Base-by-base conservation (phyloP, 2,797 vertebrate genomes). In the Rhabdomys pumilio region DNA sequence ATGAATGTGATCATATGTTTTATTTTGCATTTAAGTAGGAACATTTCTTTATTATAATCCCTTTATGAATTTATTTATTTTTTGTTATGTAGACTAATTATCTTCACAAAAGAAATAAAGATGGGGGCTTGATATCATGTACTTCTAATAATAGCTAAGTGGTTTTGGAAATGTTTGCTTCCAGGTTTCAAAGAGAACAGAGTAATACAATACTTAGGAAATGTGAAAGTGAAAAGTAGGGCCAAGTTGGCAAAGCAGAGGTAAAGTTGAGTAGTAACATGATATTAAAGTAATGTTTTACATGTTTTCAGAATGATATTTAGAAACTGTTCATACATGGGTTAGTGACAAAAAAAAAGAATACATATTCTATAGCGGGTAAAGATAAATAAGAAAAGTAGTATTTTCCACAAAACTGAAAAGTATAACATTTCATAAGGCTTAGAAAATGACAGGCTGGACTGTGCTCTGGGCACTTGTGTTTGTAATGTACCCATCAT, bases 1-100 rank as follows among this genome's bases (percentile, higher is more conserved):
- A n/a, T 41, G 63, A 94, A 93, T 76, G 57, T 69, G 76, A 89
- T 96, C 76, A 26, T 12, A 73, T 3, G 26, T 19, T 73, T 73
- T 73, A 73, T 73, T 97, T 96, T 95, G 13, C 73, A 88, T 88
- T 91, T 86, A 95, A 91, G 73, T 47, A 89, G 47, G 6, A 20
- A 34, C 24, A 65, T 89, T 96, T 93, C 14, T 44, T 94, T 94
- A 61, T 90, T 17, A n/a, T 59, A 50, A 13, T 14, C 3, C 38
- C 73, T 41, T 86, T 76, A n/a, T 87, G 41, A 96, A 92, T 92
- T 89, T 95, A 63, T 38, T 69, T 89, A 20, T 67, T 14, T 31
- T 90, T 90, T 92, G 29, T 83, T 41, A 22, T 79, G 73, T 73
- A 89, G 19, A 55, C 12, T 82, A 69, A 96, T 15, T 90, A 29